Base-by-base conservation (phyloP, 2,888 invertebrate species). In the Dioctria linearis region DNA sequence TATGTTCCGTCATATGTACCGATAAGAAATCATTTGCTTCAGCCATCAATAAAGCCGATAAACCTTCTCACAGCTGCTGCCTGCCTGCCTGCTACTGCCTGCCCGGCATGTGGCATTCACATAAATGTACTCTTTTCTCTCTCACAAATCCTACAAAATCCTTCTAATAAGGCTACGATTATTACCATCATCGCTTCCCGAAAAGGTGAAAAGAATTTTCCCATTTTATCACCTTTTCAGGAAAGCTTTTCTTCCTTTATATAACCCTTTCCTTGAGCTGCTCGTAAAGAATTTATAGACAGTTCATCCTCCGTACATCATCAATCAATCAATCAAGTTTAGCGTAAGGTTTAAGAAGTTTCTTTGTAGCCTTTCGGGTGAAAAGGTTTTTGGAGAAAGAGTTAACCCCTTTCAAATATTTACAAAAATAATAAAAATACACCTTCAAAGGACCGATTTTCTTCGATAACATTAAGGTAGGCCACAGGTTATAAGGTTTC, bases 291-390 rank as follows among this genome's bases (percentile, higher is more conserved):
- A 76, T 76, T 76, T 76, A 61, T 63, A 76, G 76, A 63, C 46
- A 49, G 76, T 63, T 63, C 63, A 76, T 63, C 63, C 63, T 49
- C 46, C 11, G 63, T 6, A 76, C 61, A 76, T 61, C 76, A 76
- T 76, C 76, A 76, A 76, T 76, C 76, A 76, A 76, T 76, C 76
- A 76, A 76, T 76, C 76, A 76, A 61, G 49, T 76, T 63, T 63
- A 46, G 76, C 61, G 25, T 63, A 76, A 63, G 61, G 49, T 76
- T 75, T 63, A 39, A 61, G 43, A 43, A 76, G 76, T 63, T 76
- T 76, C 46, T 13, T 57, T 42, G 9, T 63, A 46, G 42, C 39
- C 73, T 43, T 73, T 73, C 13, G 25, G 69, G 39, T 9, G 25
- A 13, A 5, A 61, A 61, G 61, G 37, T 5, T 8, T n/a, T 5